These are phyloP conservation scores for Ophiothrix spiculata DNA, from an alignment of 35 echinoderm and acorn worm species.

Conservation along the genomic window DNA sequence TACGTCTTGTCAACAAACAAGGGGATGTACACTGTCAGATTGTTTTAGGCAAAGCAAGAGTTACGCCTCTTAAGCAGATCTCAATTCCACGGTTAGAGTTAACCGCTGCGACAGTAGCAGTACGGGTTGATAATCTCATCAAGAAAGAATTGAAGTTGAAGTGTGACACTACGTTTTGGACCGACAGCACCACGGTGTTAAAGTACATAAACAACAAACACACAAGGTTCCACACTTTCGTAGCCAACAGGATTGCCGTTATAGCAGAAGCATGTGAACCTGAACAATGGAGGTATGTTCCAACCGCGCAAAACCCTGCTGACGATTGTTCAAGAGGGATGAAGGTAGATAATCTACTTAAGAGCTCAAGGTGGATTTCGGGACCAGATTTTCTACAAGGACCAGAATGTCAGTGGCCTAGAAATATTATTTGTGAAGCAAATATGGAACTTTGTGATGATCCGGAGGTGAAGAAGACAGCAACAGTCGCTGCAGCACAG, in stretches of 20 bases:
- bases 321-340: constrained; percentile 34
- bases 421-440: background rate
- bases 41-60: constrained; percentile 24
- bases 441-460: background rate
- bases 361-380: background rate
- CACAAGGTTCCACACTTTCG: constrained; percentile 56
- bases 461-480: background rate
- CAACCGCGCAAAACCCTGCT: constrained; percentile 26
- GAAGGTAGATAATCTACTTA: background rate
- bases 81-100: constrained; percentile 55
- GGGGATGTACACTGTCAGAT: constrained; percentile 10
- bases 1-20: constrained; percentile 39
- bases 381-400: background rate
- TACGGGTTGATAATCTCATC: constrained; percentile 22
- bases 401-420: background rate
- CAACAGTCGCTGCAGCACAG: too few species aligned
- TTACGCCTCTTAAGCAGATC: constrained; percentile 56
- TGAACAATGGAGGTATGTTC: constrained; percentile 50
- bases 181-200: constrained; percentile 45
- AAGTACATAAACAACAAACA: constrained; percentile 41
- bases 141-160: too few species aligned
- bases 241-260: constrained; percentile 36
- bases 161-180: constrained; percentile 39
- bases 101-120: constrained; percentile 45
- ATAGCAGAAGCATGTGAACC: constrained; percentile 29